These are phyloP conservation scores for Zaprionus capensis DNA, from an alignment of 1,140 invertebrate genomes.

Conservation along the genomic window DNA sequence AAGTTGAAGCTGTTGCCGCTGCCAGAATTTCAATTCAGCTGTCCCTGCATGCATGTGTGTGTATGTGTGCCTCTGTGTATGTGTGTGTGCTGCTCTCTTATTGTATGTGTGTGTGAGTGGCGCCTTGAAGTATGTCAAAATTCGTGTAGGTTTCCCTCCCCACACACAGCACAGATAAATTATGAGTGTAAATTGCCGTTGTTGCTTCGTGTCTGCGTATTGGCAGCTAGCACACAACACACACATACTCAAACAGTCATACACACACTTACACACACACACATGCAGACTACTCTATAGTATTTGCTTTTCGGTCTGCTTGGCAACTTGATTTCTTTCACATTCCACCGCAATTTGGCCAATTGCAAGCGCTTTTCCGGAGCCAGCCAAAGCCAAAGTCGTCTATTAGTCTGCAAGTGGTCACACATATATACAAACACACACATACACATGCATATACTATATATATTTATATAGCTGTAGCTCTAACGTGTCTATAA, in stretches of 20 bases:
- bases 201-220: conserved; percentile 50
- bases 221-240: conserved; percentile 30
- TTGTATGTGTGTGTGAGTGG: conserved; percentile 11
- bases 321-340: conserved; percentile 40
- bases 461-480: neutral
- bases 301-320: conserved; percentile 19
- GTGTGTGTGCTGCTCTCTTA: neutral
- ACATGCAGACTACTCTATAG: neutral
- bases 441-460: conserved; percentile 2
- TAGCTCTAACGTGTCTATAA: neutral
- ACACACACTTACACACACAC: neutral
- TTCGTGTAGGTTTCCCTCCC: conserved; percentile 28
- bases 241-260: conserved; percentile 2
- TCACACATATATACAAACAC: neutral
- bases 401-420: conserved; percentile 2
- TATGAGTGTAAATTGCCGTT: conserved; percentile 58
- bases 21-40: conserved; percentile 50
- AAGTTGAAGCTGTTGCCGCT: conserved; percentile 79
- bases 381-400: conserved; percentile 4
- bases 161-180: conserved; percentile 41
- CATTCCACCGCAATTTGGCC: conserved; percentile 36
- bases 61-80: conserved; percentile 3
- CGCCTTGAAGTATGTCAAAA: conserved; percentile 64
- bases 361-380: conserved; percentile 16
- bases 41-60: neutral